These are phyloP conservation scores for Maniola hyperantus DNA, from an alignment of 2,888 invertebrate genomes.

Conservation along the genomic window DNA sequence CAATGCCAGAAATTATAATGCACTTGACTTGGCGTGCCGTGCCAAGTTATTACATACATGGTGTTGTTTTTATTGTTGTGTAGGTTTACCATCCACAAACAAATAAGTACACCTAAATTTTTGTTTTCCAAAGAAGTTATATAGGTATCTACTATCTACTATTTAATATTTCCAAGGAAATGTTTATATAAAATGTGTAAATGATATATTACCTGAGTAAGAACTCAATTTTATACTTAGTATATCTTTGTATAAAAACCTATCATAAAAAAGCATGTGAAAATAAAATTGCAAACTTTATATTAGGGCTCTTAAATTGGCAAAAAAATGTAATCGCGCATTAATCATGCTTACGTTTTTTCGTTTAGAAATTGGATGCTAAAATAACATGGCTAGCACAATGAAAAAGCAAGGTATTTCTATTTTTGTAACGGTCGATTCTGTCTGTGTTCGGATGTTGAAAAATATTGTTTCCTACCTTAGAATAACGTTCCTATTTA, in stretches of 20 bases:
- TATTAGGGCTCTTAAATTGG: too few species aligned
- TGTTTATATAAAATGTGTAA: too few species aligned
- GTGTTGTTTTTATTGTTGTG: not conserved
- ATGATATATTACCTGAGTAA: too few species aligned
- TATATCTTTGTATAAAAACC: too few species aligned
- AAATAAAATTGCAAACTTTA: not conserved
- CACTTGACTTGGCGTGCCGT: not conserved
- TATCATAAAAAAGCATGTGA: not conserved
- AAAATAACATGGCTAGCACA: not conserved
- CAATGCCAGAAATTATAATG: slow-evolving; percentile 11
- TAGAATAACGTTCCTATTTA: too few species aligned
- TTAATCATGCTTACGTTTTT: not conserved
- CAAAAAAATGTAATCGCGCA: not conserved
- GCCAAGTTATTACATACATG: slow-evolving; percentile 14
- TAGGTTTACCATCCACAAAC: not conserved
- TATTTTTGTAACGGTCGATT: not conserved
- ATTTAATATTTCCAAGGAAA: too few species aligned
- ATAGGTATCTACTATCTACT: too few species aligned
- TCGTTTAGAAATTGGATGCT: not conserved
- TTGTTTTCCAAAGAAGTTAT: too few species aligned
- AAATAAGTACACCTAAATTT: too few species aligned
- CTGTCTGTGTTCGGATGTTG: not conserved
- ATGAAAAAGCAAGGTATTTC: not conserved
- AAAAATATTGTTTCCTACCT: not conserved
- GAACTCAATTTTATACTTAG: too few species aligned